phyloP scores from a whole-genome alignment of 1,140 invertebrate genomes.

The Drosophila bocqueti region DNA sequence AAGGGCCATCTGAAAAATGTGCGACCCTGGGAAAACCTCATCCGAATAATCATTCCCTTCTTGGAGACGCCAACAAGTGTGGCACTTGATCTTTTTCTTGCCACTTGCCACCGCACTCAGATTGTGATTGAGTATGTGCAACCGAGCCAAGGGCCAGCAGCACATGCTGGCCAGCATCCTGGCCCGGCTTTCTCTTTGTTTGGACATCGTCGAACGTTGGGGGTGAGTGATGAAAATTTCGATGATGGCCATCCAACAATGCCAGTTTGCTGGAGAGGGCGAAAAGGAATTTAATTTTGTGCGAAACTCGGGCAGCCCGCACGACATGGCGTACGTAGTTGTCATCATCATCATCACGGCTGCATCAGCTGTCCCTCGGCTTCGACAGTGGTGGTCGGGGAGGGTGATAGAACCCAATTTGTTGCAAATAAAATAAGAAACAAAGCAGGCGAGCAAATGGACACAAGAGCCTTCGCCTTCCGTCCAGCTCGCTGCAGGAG shows the following conservation, averaged over 20 bases:
- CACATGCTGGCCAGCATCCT: conserved; percentile 20
- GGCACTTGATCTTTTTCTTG: conserved; percentile 77
- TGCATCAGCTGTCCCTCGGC: conserved; percentile 46
- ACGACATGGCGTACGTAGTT: conserved; percentile 35
- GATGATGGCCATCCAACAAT: conserved; percentile 52
- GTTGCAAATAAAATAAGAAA: conserved; percentile 72
- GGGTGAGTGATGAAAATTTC: conserved; percentile 46
- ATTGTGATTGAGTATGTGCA: conserved; percentile 63
- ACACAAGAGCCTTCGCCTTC: conserved; percentile 13
- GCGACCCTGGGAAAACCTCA: conserved; percentile 1
- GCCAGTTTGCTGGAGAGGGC: conserved; percentile 36
- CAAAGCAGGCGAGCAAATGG: conserved; percentile 31
- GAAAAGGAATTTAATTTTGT: conserved; percentile 74
- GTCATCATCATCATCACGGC: conserved; percentile 37
- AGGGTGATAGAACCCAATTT: conserved; percentile 69
- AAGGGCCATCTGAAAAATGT: conserved; percentile 1
- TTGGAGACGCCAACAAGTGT: conserved; percentile 79
- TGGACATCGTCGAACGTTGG: conserved; percentile 6
- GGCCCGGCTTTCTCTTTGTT: conserved; percentile 21
- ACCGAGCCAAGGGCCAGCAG: conserved; percentile 35
- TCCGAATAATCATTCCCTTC: conserved; percentile 40
- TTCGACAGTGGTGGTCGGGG: conserved; percentile 15
- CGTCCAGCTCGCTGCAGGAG: conserved; percentile 16
- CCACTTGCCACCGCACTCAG: conserved; percentile 57
- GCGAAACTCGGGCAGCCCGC: conserved; percentile 39